Base-by-base conservation (phyloP, 2,888 invertebrate species). In the Agrilus cyanescens region DNA sequence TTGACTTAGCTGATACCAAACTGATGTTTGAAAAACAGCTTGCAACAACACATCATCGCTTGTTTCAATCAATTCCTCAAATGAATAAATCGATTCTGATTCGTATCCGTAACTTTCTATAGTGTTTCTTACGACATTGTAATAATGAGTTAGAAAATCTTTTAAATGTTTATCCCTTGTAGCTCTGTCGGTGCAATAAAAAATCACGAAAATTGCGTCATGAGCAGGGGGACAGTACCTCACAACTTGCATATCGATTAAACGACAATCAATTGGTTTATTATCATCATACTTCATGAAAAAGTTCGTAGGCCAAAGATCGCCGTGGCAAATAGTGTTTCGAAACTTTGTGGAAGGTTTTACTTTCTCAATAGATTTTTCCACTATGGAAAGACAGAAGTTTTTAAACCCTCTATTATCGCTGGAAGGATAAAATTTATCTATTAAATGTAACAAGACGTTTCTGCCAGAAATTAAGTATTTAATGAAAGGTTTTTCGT, bases 211-310 rank as follows among this genome's bases (percentile, higher is more conserved):
- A 25, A 25, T 25, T 10, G 10, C 25, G 10, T 84, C 83, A 14
- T 77, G 66, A 14, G 75, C 72, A 1, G 78, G 76, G 1, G 82
- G 79, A 14, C 74, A 74, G 57, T 76, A 82, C 38, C 58, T 47
- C 4, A 54, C 51, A 7, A 49, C 44, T 49, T 63, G 62, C 45
- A 52, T 62, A 48, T 63, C 62, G 3, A 63, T 47, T 10, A 62
- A 44, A 14, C 48, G 48, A 37, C 55, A 57, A 18, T 51, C 50
- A 4, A 46, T 41, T 14, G 55, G 52, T 16, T 43, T 35, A 51
- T 47, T 36, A 57, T 53, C 40, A 59, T 43, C 13, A 57, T 57
- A 55, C 43, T 57, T 56, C n/a, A 62, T 49, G 35, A 67, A 41
- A 35, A 65, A 45, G 45, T 65, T 64, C 18, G 56, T 57, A 5